Evolutionary conservation across 2,888 invertebrate genomes (phyloP).

Genomic region (Meiosimyza decipiens): DNA sequence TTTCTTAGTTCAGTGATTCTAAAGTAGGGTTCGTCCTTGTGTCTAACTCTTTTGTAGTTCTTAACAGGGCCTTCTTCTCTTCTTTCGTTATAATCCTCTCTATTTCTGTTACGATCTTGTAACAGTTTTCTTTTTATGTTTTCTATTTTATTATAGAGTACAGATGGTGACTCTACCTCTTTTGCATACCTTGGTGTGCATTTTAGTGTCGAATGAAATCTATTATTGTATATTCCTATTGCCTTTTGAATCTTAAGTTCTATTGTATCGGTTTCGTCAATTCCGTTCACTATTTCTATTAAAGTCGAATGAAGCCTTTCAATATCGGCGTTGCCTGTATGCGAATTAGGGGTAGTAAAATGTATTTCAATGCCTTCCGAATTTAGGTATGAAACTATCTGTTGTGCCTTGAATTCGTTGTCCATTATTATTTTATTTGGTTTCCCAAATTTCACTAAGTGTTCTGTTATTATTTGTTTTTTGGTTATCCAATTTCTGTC

Average conservation of each 20-base stretch:
- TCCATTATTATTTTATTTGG: slow-evolving; percentile 38
- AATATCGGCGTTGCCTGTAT: background rate
- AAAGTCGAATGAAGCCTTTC: too few relatives aligned
- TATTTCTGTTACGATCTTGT: background rate
- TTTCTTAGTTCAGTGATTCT: background rate
- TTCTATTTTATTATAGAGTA: slow-evolving; percentile 17
- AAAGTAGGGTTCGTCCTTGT: slow-evolving; percentile 16
- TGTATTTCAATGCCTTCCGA: slow-evolving; percentile 24
- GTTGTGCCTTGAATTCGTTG: slow-evolving; percentile 38
- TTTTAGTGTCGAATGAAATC: slow-evolving; percentile 38
- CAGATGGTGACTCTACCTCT: slow-evolving; percentile 10
- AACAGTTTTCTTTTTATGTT: slow-evolving; percentile 19
- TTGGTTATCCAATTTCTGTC: background rate
- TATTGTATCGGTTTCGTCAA: slow-evolving; percentile 3
- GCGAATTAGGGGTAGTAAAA: slow-evolving; percentile 37
- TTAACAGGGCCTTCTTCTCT: slow-evolving; percentile 21
- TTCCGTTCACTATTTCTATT: too few relatives aligned
- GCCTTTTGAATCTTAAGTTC: slow-evolving; percentile 36
- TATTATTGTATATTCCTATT: slow-evolving; percentile 38
- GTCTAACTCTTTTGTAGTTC: slow-evolving; percentile 11
- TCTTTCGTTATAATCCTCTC: slow-evolving; percentile 22
- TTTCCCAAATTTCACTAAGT: slow-evolving; percentile 41
- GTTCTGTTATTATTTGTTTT: slow-evolving; percentile 12
- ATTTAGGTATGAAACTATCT: slow-evolving; percentile 31
- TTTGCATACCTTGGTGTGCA: slow-evolving; percentile 34